These are phyloP conservation scores for Porites evermanni DNA, from an alignment of 92 coral and sea anemone species.

Conservation along the genomic window DNA sequence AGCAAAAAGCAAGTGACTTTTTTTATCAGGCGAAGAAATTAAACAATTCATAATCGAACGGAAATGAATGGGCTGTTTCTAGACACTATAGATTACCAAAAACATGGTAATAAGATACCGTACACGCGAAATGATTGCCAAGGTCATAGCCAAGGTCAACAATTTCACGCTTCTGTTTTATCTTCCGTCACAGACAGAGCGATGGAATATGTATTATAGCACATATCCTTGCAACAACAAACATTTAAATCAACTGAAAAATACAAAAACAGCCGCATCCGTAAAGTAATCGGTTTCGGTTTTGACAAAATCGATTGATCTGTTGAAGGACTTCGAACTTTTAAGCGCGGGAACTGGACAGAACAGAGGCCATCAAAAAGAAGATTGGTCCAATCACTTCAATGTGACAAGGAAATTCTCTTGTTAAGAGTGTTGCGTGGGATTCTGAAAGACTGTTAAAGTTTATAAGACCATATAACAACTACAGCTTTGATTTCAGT, in stretches of 20 bases:
- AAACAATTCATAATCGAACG: neutral
- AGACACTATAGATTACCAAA: neutral
- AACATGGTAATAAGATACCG: neutral
- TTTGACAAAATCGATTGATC: neutral
- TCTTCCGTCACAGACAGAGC: neutral
- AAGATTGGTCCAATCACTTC: too few species aligned
- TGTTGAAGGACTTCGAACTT: neutral
- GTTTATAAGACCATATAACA: too few species aligned
- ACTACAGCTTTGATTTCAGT: too few species aligned
- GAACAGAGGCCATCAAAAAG: too few species aligned
- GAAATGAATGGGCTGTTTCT: conserved; percentile 11
- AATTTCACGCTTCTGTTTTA: neutral
- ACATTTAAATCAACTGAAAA: neutral
- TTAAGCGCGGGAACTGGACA: neutral
- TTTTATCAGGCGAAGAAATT: neutral
- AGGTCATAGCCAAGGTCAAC: conserved; percentile 11
- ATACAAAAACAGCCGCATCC: neutral
- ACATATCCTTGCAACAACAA: neutral
- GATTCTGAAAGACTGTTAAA: too few species aligned
- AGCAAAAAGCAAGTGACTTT: neutral
- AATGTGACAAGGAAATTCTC: too few species aligned
- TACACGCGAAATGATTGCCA: conserved; percentile 7
- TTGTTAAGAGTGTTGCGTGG: too few species aligned
- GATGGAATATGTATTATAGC: neutral
- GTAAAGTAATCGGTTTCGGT: neutral